Conservation (phyloP, 2,888 invertebrate genomes). For the Microctonus aethiopoides region DNA sequence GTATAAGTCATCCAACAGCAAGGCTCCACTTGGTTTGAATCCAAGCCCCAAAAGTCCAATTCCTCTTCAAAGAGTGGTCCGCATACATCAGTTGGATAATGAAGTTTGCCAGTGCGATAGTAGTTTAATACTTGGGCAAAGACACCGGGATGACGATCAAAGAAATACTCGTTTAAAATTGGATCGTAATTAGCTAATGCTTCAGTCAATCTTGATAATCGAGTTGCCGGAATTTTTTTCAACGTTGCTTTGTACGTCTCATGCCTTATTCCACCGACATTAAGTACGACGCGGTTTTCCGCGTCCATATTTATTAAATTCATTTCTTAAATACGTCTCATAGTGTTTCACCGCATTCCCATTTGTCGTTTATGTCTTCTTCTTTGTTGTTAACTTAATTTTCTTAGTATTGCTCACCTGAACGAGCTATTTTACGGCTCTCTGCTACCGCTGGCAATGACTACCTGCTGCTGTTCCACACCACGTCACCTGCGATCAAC, state of each 20-base stretch:
- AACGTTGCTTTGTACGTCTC: conserved; percentile 96
- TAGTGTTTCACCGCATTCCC: neutral
- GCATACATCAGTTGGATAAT: conserved; percentile 99
- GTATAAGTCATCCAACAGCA: conserved; percentile 99
- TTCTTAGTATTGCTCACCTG: conserved; percentile 31
- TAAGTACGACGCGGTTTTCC: conserved; percentile 98
- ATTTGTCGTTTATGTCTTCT: conserved; percentile 7
- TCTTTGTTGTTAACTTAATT: conserved; percentile 16
- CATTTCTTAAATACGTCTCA: conserved; percentile 70
- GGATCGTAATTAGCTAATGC: conserved; percentile 99
- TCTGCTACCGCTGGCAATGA: conserved; percentile 63
- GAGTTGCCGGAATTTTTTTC: conserved; percentile 97
- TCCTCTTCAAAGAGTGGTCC: conserved; percentile 99
- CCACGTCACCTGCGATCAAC: conserved; percentile 54
- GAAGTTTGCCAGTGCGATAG: conserved; percentile 97
- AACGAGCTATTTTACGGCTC: conserved; percentile 45
- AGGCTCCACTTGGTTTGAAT: conserved; percentile 99
- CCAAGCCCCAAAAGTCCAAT: conserved; percentile 98
- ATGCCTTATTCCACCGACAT: conserved; percentile 98
- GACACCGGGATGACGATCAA: conserved; percentile 96
- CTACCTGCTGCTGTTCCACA: conserved; percentile 52
- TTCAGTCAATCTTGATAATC: conserved; percentile 93
- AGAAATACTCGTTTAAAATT: conserved; percentile 99
- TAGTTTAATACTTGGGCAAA: conserved; percentile 98
- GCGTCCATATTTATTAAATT: conserved; percentile 95